Conservation (phyloP, 1,140 invertebrate species). For the Octopus bimaculoides region DNA sequence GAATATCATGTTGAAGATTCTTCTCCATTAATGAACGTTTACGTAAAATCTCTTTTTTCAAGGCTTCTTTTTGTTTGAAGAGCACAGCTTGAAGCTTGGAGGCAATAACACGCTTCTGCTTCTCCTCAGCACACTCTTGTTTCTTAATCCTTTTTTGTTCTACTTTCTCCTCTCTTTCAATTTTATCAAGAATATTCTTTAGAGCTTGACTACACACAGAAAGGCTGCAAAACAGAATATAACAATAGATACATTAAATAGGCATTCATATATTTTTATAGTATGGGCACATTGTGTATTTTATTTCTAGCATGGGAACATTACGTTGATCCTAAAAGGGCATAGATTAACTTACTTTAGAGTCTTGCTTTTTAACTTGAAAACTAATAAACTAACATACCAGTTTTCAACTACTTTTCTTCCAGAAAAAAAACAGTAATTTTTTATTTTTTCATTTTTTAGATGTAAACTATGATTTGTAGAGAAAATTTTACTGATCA, state of each 20-base stretch:
- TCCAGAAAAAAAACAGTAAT: too few species aligned
- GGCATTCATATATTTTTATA: too few species aligned
- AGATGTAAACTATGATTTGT: too few species aligned
- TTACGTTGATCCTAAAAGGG: too few species aligned
- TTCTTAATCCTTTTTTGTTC: slow-evolving; percentile 49
- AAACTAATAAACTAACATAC: too few species aligned
- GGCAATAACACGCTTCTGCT: slow-evolving; percentile 47
- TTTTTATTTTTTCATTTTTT: too few species aligned
- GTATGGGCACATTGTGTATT: too few species aligned
- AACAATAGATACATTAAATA: background rate
- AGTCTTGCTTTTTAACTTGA: too few species aligned
- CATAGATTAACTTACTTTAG: too few species aligned
- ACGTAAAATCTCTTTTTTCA: slow-evolving; percentile 91
- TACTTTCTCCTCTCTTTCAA: slow-evolving; percentile 55
- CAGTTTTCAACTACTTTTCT: too few species aligned
- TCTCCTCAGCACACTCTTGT: slow-evolving; percentile 53
- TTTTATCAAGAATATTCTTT: slow-evolving; percentile 55
- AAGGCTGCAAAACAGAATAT: slow-evolving; percentile 30
- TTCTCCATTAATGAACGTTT: slow-evolving; percentile 87
- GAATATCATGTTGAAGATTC: slow-evolving; percentile 83
- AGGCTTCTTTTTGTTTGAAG: slow-evolving; percentile 82
- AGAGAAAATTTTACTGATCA: too few species aligned
- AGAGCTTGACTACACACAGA: slow-evolving; percentile 51
- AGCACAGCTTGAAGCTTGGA: slow-evolving; percentile 58
- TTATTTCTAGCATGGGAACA: too few species aligned